phyloP scores from a whole-genome alignment of 92 coral and sea anemone species.

The Metridium senile region DNA sequence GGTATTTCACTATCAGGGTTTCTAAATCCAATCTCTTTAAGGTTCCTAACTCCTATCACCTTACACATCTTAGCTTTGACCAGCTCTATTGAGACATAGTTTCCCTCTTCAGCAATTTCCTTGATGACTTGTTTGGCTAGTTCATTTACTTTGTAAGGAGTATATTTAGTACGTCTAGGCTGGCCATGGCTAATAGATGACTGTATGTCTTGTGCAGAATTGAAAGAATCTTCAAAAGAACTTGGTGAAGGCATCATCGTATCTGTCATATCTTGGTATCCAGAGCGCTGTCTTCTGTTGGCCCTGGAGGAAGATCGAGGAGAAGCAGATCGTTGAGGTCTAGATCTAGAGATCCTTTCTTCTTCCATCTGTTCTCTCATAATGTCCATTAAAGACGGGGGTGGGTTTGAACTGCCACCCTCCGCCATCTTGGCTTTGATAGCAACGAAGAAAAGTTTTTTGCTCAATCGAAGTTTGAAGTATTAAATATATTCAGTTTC shows the following conservation, averaged over 20 bases:
- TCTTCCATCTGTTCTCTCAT: not conserved
- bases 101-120: slow-evolving; percentile 55
- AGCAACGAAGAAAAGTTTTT: not conserved
- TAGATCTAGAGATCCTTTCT: not conserved
- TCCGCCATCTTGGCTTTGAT: not conserved
- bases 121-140: slow-evolving; percentile 49
- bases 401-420: not conserved
- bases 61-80: slow-evolving; percentile 63
- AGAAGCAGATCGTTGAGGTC: too few relatives aligned
- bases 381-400: not conserved
- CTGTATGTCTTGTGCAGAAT: slow-evolving; percentile 11
- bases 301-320: too few relatives aligned
- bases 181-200: not conserved
- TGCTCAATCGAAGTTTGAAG: not conserved
- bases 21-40: slow-evolving; percentile 51
- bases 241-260: not conserved
- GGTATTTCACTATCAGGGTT: slow-evolving; percentile 61
- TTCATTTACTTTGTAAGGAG: slow-evolving; percentile 43
- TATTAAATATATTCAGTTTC: not conserved
- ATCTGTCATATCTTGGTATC: too few relatives aligned
- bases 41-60: slow-evolving; percentile 49
- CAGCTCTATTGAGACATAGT: slow-evolving; percentile 64
- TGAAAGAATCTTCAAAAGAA: slow-evolving; percentile 29
- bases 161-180: not conserved
- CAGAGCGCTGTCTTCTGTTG: too few relatives aligned